Evolutionary conservation across 2,888 invertebrate species (phyloP).

Genomic region (Meghimatium bilineatum): DNA sequence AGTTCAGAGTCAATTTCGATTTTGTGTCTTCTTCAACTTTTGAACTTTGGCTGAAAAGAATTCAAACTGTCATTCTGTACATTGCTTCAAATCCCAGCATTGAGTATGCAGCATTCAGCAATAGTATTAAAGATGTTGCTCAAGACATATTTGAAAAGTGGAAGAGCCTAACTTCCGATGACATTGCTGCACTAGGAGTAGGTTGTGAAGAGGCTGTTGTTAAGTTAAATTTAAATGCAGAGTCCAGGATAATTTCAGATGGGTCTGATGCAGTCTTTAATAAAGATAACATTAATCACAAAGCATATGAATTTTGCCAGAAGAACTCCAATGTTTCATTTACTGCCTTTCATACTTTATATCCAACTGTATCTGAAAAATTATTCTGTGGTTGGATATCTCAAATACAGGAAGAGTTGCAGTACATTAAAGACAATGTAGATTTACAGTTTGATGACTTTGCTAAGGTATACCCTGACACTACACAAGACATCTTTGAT

Average conservation of each 20-base stretch:
- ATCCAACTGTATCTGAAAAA: slow-evolving; percentile 46
- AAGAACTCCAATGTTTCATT: slow-evolving; percentile 40
- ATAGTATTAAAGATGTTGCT: slow-evolving; percentile 39
- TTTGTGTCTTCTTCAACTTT: slow-evolving; percentile 41
- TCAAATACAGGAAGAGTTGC: slow-evolving; percentile 14
- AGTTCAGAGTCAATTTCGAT: slow-evolving; percentile 26
- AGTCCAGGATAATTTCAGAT: background rate
- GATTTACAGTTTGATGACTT: slow-evolving; percentile 51
- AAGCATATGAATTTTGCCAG: slow-evolving; percentile 42
- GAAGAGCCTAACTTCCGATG: slow-evolving; percentile 36
- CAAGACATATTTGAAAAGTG: slow-evolving; percentile 48
- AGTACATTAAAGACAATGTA: slow-evolving; percentile 45
- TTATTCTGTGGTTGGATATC: slow-evolving; percentile 48
- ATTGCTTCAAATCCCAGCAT: slow-evolving; percentile 53
- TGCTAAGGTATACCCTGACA: slow-evolving; percentile 48
- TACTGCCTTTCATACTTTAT: slow-evolving; percentile 30
- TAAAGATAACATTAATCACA: background rate
- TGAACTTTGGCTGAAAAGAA: slow-evolving; percentile 44
- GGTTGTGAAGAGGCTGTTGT: background rate
- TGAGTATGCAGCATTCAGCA: slow-evolving; percentile 53
- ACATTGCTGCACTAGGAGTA: slow-evolving; percentile 23
- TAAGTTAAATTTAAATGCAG: background rate
- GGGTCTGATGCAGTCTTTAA: background rate
- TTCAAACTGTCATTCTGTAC: slow-evolving; percentile 31
- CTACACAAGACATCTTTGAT: slow-evolving; percentile 50